Base-by-base conservation (phyloP, 2,888 invertebrate species). In the Sarcophaga carnaria region DNA sequence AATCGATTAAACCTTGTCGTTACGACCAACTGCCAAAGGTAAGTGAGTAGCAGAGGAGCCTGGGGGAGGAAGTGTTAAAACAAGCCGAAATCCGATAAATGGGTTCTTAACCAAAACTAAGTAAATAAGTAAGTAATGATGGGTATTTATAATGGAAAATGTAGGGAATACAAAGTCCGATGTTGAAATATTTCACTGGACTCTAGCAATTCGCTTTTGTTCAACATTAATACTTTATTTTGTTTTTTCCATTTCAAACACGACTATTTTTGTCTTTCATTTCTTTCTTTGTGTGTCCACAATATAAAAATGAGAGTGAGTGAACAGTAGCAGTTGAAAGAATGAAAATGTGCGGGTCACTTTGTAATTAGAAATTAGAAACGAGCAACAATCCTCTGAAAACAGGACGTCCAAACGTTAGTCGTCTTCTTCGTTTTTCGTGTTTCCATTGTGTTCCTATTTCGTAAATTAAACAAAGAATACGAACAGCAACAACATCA, bases 281-380 rank as follows among this genome's bases (percentile, higher is more conserved):
- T 37, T 37, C 8, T 37, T 37, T 37, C 37, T 37, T 37, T 37
- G 37, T 37, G 37, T 8, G 5, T 22, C 10, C 37, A 37, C 64
- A 71, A 80, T 66, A 67, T 25, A 37, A 83, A 70, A 47, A 60
- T 25, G 37, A 67, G n/a, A 17, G 17, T 14, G 54, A 5, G 54
- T 4, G 54, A 14, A 54, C 49, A 49, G 22, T 1, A 54, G 2
- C 17, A 54, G 54, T 54, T 54, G 4, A 75, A 72, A 37, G 59
- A 83, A 45, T 74, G 45, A 54, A 80, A 84, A 84, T 79, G 84
- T 87, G 87, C 87, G 87, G 87, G 87, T 79, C 74, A 70, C 76
- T 87, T 78, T 84, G 20, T 85, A 84, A 87, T 87, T 87, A 87
- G 76, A 60, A 54, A 54, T 54, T 37, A 37, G 37, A 37, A 79